Conservation (phyloP, 2,888 invertebrate species). For the Caenorhabditis becei region DNA sequence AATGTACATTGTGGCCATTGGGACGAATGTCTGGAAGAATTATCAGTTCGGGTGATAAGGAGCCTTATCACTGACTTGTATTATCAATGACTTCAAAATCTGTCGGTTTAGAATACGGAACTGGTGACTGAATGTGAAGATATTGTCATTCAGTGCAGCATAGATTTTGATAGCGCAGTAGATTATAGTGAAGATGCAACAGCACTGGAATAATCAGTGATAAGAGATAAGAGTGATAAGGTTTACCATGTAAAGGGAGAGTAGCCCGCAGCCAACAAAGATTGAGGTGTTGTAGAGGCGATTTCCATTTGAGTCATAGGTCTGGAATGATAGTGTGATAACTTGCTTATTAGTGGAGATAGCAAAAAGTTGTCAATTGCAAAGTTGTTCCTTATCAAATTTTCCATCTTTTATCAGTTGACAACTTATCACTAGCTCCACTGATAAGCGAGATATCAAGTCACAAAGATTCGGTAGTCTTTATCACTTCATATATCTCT, state of each 20-base stretch:
- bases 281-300: background rate
- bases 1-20: background rate
- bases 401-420: too few relatives aligned
- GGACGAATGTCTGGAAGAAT: background rate
- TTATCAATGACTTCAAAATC: background rate
- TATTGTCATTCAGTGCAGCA: background rate
- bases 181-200: background rate
- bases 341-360: too few relatives aligned
- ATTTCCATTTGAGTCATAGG: background rate
- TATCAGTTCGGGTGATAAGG: background rate
- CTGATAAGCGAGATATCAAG: too few relatives aligned
- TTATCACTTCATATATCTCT: too few relatives aligned
- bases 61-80: background rate
- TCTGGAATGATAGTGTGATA: background rate
- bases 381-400: too few relatives aligned
- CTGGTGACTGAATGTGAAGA: background rate
- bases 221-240: too few relatives aligned
- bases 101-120: background rate
- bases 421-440: too few relatives aligned
- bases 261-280: background rate
- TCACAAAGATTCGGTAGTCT: too few relatives aligned
- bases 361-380: too few relatives aligned
- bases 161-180: background rate
- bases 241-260: slow-evolving; percentile 1
- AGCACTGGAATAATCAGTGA: background rate